A percentile compares a stretch with the other conserved stretches of the same genome.
Conservation (phyloP, 2,113 vertebrate genomes). For the Grammomys dolichurus region DNA sequence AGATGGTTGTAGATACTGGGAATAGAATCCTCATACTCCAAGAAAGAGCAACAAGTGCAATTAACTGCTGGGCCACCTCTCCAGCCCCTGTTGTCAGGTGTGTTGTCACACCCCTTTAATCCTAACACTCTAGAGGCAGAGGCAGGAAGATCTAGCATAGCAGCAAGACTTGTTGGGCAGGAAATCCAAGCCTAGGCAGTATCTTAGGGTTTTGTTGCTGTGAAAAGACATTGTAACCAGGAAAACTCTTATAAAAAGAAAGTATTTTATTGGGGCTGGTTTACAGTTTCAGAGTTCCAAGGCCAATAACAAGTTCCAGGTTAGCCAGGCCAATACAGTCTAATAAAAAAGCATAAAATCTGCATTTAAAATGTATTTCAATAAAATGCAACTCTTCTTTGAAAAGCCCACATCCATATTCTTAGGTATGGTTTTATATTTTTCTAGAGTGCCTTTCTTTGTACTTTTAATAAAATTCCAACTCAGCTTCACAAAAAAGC, state of each 20-base stretch:
- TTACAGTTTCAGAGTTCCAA: not conserved
- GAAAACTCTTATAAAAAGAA: not conserved
- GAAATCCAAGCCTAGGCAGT: not conserved
- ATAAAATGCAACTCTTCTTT: not conserved
- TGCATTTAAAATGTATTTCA: not conserved
- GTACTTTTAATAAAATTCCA: not conserved
- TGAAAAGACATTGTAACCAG: not conserved
- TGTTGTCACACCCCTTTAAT: not conserved
- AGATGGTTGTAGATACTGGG: not conserved
- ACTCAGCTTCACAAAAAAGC: not conserved
- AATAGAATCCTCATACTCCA: not conserved
- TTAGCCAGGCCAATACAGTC: not conserved
- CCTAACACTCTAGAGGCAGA: not conserved
- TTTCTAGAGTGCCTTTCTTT: not conserved
- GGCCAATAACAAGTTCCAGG: not conserved
- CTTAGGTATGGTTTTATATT: not conserved
- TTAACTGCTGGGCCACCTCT: not conserved
- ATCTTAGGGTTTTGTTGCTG: not conserved
- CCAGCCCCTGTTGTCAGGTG: not conserved
- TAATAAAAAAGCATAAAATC: not conserved
- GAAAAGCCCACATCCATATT: not conserved
- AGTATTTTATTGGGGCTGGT: not conserved
- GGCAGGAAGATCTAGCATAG: not conserved
- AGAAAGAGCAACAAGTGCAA: not conserved
- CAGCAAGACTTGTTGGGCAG: not conserved